Base-by-base conservation (phyloP, 2,888 invertebrate species). In the Caenorhabditis sinica region DNA sequence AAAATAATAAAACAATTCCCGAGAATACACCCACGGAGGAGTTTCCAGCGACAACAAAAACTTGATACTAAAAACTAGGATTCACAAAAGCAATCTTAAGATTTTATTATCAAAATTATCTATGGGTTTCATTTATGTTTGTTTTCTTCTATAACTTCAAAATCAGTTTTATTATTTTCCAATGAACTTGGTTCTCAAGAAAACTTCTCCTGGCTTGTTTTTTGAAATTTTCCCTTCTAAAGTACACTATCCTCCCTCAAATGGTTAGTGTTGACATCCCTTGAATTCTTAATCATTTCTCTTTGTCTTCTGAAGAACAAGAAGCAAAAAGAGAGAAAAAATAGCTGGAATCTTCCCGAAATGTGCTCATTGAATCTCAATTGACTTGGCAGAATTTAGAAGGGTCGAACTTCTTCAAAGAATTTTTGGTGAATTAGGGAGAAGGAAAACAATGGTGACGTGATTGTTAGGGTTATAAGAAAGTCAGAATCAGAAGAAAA, bases 401-500 rank as follows among this genome's bases (percentile, higher is more conserved):
- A 43, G n/a, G n/a, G 2, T 11, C 40, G n/a, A 33, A 43, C 36
- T 36, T 43, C 25, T 63, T 4, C 13, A 2, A n/a, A n/a, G 2
- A 13, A n/a, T 43, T 40, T 36, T 36, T 36, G 0, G 8, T 6
- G 20, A 20, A 5, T 49, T 49, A 3, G 20, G 28, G 25, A 28
- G n/a, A 43, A 23, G 23, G 13, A 23, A 36, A 56, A 65, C 40
- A 63, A 65, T 23, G 23, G 30, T 58, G 58, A 72, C 71, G 69
- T 43, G 53, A 33, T 40, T 51, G 58, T 30, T 72, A 28, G 43
- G 45, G 28, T 61, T 6, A 60, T 72, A 17, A 13, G 28, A 33
- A 49, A 49, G 60, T 49, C 58, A 58, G 17, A 76, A 58, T 60
- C 49, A 76, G 51, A 68, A 36, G 9, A 28, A 45, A 30, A 45